Conservation (phyloP, 2,113 vertebrate species). For the Panurus biarmicus region DNA sequence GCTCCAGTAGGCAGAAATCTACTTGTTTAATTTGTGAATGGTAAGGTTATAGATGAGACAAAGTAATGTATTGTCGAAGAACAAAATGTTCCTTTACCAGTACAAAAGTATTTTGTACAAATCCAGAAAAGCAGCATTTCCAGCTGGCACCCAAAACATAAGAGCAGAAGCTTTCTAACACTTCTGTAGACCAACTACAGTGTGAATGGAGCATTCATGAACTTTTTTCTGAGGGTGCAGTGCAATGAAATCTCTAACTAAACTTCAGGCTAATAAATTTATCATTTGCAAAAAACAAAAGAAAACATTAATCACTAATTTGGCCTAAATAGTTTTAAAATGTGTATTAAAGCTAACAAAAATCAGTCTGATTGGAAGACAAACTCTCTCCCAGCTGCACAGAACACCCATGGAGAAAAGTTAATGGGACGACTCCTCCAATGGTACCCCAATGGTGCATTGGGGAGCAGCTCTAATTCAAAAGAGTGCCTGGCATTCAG, state of each 20-base stretch:
- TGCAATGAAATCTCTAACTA: neutral
- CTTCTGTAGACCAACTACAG: neutral
- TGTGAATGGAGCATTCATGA: neutral
- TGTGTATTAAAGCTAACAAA: conserved; percentile 9
- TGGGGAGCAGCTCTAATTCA: conserved; percentile 39
- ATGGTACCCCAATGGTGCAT: neutral
- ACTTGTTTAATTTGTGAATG: neutral
- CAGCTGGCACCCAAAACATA: neutral
- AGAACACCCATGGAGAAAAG: neutral
- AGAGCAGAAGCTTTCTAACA: neutral
- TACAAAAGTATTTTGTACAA: conserved; percentile 34
- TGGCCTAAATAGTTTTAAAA: neutral
- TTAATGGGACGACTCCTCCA: conserved; percentile 32
- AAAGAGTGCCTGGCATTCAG: conserved; percentile 60
- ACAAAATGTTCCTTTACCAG: neutral
- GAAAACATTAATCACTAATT: neutral
- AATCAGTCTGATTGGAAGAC: neutral
- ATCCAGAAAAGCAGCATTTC: conserved; percentile 18
- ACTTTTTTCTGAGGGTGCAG: neutral
- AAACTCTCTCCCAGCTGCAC: conserved; percentile 22
- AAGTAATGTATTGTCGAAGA: neutral
- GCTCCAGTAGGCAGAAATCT: neutral
- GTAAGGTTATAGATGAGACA: neutral
- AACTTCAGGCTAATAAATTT: neutral
- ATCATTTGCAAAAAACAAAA: neutral